A percentile compares a stretch with the other conserved stretches of the same genome.
Conservation (phyloP, 64 coral and sea anemone genomes). For the Hydrozoanthus tunicans region DNA sequence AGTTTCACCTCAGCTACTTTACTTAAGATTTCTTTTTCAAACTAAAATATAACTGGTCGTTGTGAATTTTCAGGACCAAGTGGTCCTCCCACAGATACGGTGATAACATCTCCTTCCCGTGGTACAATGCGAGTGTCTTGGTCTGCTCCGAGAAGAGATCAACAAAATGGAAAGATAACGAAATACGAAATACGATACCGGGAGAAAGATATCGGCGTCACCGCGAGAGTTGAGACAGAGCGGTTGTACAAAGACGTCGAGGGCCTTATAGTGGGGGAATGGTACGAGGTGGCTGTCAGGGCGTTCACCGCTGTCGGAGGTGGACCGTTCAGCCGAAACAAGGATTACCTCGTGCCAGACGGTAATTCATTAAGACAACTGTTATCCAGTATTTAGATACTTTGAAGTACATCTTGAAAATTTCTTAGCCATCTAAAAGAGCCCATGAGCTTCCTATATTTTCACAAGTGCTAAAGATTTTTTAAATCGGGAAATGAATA, state of each 20-base stretch:
- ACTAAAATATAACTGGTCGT: not conserved
- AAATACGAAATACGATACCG: slow-evolving; percentile 44
- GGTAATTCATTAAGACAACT: not conserved
- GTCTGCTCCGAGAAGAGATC: slow-evolving; percentile 44
- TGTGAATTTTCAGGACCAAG: slow-evolving; percentile 11
- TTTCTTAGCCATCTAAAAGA: too few relatives aligned
- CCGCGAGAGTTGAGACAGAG: slow-evolving; percentile 6
- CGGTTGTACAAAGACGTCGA: slow-evolving; percentile 49
- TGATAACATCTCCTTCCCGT: slow-evolving; percentile 50
- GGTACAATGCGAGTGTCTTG: slow-evolving; percentile 39
- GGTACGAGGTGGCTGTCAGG: slow-evolving; percentile 49
- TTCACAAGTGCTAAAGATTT: too few relatives aligned
- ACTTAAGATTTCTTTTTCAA: too few relatives aligned
- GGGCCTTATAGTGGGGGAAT: slow-evolving; percentile 10
- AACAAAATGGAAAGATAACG: slow-evolving; percentile 43
- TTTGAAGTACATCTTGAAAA: not conserved
- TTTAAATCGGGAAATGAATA: too few relatives aligned
- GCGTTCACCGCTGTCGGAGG: slow-evolving; percentile 30
- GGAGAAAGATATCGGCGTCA: slow-evolving; percentile 23
- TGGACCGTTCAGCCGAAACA: slow-evolving; percentile 14
- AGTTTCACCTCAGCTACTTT: too few relatives aligned
- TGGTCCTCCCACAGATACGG: slow-evolving; percentile 42
- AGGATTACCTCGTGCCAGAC: slow-evolving; percentile 44
- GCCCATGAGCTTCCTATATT: too few relatives aligned
- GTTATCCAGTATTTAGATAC: not conserved